Conservation (phyloP, 2,888 invertebrate species). For the Nomada fabriciana region DNA sequence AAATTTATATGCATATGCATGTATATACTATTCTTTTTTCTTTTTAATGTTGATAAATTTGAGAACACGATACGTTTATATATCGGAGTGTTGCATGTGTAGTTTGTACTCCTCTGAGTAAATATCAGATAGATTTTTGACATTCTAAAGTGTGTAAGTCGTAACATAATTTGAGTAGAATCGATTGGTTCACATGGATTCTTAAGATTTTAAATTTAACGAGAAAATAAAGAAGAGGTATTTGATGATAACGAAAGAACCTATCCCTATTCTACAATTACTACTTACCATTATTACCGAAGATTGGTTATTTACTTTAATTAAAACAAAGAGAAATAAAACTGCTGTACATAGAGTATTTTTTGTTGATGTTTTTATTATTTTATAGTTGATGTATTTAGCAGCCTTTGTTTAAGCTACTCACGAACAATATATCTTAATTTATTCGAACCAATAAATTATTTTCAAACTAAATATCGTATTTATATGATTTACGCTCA, state of each 20-base stretch:
- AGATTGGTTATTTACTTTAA: slow-evolving; percentile 69
- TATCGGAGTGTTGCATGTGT: slow-evolving; percentile 35
- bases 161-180: slow-evolving; percentile 29
- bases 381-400: slow-evolving; percentile 69
- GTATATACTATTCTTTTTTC: slow-evolving; percentile 74
- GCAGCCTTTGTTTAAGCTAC: slow-evolving; percentile 72
- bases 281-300: slow-evolving; percentile 68
- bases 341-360: slow-evolving; percentile 83
- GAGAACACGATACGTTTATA: slow-evolving; percentile 17
- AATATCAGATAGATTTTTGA: slow-evolving; percentile 12
- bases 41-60: slow-evolving; percentile 24
- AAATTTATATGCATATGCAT: slow-evolving; percentile 72
- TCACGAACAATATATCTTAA: slow-evolving; percentile 26
- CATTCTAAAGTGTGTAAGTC: slow-evolving; percentile 13
- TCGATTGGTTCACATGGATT: slow-evolving; percentile 73
- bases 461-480: neutral
- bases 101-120: slow-evolving; percentile 39
- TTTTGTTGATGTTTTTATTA: slow-evolving; percentile 80
- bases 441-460: slow-evolving; percentile 24
- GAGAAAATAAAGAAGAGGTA: slow-evolving; percentile 42
- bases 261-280: slow-evolving; percentile 73
- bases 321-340: slow-evolving; percentile 79
- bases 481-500: slow-evolving; percentile 6
- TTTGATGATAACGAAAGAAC: slow-evolving; percentile 49
- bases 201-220: slow-evolving; percentile 73